Evolutionary conservation across 2,113 vertebrate species (phyloP), one percentile per base, ranked within the genome.

Genomic region (Echinops telfairi): DNA sequence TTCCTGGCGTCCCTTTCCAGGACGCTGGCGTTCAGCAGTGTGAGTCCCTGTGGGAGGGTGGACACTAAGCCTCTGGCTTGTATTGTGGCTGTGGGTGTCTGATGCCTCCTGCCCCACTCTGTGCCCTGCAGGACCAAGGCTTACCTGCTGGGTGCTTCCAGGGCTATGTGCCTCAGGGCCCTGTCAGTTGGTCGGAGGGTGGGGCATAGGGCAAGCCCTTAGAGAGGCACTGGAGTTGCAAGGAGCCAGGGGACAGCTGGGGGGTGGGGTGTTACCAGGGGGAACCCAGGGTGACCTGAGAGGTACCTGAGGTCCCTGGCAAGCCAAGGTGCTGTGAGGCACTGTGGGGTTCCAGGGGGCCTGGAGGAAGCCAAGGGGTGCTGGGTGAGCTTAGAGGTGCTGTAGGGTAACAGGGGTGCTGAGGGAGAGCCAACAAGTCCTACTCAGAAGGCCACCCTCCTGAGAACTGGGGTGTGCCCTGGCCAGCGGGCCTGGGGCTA

Each of bases 251-350:
- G 36, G 29, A 71, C 15, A 4, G 81, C 25, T 3, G 25, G 17
- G 40, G 16, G 2, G 16, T 12, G 29, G 40, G 38, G 6, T 31
- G 82, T 75, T 2, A 33, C 33, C 36, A 31, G 0, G n/a, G n/a
- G 33, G 71, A 22, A 64, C 23, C 62, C 70, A 73, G 70, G 70
- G 70, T 73, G 70, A 36, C 16, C 16, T 73, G 70, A 36, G n/a
- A 19, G n/a, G 70, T 33, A 20, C 70, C 5, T 20, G 16, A 20
- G 33, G n/a, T 20, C 20, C n/a, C 70, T 33, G n/a, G 16, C 31
- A 16, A 68, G 66, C 66, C 29, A 68, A 29, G 66, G 29, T 68
- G 29, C 66, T 68, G 66, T 31, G 66, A 14, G 66, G 29, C 29
- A 27, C 64, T 27, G 23, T 4, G 2, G 27, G 25, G 27, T 31